phyloP scores from a whole-genome alignment of 2,888 invertebrate genomes.

The Watsonalla binaria region DNA sequence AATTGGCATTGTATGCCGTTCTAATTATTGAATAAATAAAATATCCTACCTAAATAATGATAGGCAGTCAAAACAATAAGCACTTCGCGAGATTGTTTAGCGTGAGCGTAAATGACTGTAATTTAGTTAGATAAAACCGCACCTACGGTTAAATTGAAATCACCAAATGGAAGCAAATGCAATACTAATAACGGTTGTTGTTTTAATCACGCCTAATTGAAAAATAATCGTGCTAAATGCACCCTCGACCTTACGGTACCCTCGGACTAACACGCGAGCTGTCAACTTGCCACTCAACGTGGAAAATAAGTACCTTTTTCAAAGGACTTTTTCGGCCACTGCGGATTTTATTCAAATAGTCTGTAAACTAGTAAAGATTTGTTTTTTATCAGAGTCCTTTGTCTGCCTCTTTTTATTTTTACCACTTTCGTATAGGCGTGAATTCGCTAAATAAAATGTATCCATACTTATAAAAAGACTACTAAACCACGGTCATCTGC shows the following conservation, averaged over 20 bases:
- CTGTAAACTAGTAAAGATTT: no score
- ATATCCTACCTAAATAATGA: not conserved
- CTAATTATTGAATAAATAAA: no score
- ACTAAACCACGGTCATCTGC: no score
- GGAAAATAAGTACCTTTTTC: conserved; percentile 9
- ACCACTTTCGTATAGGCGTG: no score
- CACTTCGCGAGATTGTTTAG: conserved; percentile 32
- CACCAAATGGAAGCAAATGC: conserved; percentile 26
- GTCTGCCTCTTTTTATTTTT: no score
- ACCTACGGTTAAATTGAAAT: conserved; percentile 31
- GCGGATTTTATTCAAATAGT: not conserved
- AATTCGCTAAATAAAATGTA: no score
- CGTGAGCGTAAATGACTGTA: conserved; percentile 24
- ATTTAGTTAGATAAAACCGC: conserved; percentile 30
- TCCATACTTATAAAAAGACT: no score
- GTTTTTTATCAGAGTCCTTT: no score
- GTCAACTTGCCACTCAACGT: conserved; percentile 38
- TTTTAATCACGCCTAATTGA: conserved; percentile 50
- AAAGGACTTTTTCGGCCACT: not conserved
- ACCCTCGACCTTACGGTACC: conserved; percentile 34
- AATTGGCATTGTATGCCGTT: no score
- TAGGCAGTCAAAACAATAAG: conserved; percentile 18
- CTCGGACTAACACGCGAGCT: conserved; percentile 46
- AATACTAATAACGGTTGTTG: conserved; percentile 25
- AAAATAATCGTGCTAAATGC: conserved; percentile 52